These are phyloP conservation scores for Drosophila subobscura DNA, from an alignment of 1,140 invertebrate genomes.

Conservation along the genomic window DNA sequence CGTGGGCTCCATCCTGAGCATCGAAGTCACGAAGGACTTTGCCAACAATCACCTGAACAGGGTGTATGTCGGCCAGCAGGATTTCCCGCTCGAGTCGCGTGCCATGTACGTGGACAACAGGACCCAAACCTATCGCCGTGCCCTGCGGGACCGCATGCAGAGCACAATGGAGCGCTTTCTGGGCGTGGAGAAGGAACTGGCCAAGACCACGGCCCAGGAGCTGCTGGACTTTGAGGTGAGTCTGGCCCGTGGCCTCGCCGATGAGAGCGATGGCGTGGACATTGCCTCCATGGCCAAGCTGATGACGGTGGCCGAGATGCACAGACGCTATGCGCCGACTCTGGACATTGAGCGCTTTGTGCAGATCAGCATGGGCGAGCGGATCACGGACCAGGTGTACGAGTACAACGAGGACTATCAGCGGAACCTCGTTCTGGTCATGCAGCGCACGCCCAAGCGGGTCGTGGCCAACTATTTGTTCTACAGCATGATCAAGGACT, in stretches of 20 bases:
- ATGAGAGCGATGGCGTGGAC: conserved; percentile 39
- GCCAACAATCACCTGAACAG: conserved; percentile 51
- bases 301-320: conserved; percentile 45
- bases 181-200: conserved; percentile 29
- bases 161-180: conserved; percentile 36
- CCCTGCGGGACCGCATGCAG: conserved; percentile 27
- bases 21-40: conserved; percentile 57
- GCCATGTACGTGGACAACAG: conserved; percentile 61
- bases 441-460: conserved; percentile 38
- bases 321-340: conserved; percentile 39
- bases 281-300: conserved; percentile 28
- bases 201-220: conserved; percentile 45
- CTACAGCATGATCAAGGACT: conserved; percentile 50
- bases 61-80: conserved; percentile 53
- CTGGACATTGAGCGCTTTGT: conserved; percentile 47
- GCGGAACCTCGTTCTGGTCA: conserved; percentile 49
- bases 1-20: conserved; percentile 33
- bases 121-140: conserved; percentile 41
- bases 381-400: conserved; percentile 43
- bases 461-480: conserved; percentile 71
- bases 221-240: conserved; percentile 65
- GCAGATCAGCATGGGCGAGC: conserved; percentile 40
- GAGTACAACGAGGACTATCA: conserved; percentile 54
- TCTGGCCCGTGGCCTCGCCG: conserved; percentile 52
- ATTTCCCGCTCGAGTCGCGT: conserved; percentile 44